Base-by-base conservation (phyloP, 2,888 invertebrate genomes). In the Sminthurides aquaticus region DNA sequence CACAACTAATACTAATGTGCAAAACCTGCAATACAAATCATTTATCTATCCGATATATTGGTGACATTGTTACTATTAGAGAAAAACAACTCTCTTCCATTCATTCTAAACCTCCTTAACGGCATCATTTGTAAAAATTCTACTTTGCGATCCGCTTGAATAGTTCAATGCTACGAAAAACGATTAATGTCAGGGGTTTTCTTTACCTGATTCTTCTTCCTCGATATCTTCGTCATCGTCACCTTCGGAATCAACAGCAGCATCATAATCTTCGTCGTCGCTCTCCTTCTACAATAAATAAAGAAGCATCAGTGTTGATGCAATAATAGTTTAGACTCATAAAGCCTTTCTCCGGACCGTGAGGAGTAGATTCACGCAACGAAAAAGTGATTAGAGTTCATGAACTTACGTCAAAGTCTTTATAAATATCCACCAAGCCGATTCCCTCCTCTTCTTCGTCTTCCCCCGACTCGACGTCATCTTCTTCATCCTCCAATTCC, bases 341-440 rank as follows among this genome's bases (percentile, higher is more conserved):
- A 8, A 24, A 28, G 20, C 20, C 5, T 25, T 27, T 27, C 18
- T 48, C n/a, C n/a, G n/a, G n/a, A n/a, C n/a, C n/a, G n/a, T n/a
- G n/a, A n/a, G n/a, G n/a, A n/a, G n/a, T n/a, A n/a, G n/a, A n/a
- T n/a, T n/a, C n/a, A n/a, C n/a, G n/a, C n/a, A n/a, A n/a, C n/a
- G n/a, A n/a, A n/a, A n/a, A n/a, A n/a, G n/a, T n/a, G n/a, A n/a
- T n/a, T n/a, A n/a, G n/a, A n/a, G n/a, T n/a, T n/a, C n/a, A n/a
- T n/a, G n/a, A n/a, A n/a, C 79, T 82, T 78, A 87, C 87, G 80
- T 81, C 86, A 75, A 81, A 81, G 74, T 86, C 83, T 78, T 86
- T 86, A 75, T 87, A 85, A 70, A 87, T 85, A 76, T 85, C 84
- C 67, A 85, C 84, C 69, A 89, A 84, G 65, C 86, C 84, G 74